Conservation (phyloP, 1,140 invertebrate species). For the Kradibia gibbosae region DNA sequence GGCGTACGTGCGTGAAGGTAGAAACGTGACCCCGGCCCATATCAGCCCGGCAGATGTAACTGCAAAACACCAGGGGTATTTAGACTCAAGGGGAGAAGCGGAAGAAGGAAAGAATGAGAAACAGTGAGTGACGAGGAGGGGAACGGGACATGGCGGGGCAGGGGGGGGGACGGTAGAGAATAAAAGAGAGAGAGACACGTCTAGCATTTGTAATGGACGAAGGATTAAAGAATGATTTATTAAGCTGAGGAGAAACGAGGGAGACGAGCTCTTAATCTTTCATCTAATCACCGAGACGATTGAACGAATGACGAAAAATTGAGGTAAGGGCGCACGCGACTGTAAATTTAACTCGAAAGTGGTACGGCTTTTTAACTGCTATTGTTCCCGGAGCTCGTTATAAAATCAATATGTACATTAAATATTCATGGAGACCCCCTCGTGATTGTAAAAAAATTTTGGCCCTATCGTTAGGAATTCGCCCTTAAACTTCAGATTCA, state of each 20-base stretch:
- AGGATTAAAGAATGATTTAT: conserved; percentile 41
- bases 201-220: conserved; percentile 34
- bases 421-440: too few species aligned
- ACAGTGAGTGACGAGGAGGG: too few species aligned
- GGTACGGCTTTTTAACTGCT: neutral
- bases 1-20: neutral
- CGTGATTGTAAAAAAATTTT: neutral
- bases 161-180: too few species aligned
- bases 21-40: conserved; percentile 20
- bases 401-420: neutral
- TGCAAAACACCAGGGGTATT: neutral
- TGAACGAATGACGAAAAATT: conserved; percentile 21
- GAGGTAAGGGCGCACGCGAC: neutral
- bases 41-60: conserved; percentile 15
- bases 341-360: neutral
- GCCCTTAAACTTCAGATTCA: neutral
- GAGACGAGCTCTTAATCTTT: neutral
- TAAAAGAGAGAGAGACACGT: neutral
- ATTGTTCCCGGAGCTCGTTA: neutral
- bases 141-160: too few species aligned
- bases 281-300: conserved; percentile 27
- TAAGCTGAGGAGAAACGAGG: neutral
- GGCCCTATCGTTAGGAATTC: neutral
- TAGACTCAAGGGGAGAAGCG: neutral
- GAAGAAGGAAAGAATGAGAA: neutral